Evolutionary conservation across 2,113 vertebrate genomes (phyloP).

Genomic region (Cavia porcellus): DNA sequence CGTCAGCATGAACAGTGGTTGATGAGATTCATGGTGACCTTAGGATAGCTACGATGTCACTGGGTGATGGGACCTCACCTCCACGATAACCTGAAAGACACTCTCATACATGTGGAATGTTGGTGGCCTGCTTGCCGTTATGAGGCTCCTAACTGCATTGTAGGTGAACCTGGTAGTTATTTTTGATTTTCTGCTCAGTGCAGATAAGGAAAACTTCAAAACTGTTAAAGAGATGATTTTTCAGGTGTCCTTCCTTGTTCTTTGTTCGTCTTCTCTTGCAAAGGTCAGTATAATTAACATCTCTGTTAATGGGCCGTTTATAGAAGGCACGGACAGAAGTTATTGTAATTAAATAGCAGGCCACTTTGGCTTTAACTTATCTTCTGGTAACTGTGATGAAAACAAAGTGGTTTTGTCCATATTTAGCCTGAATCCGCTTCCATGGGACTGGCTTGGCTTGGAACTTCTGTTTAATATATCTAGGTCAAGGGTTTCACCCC

Average conservation of each 20-base stretch:
- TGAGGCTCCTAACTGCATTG: no score
- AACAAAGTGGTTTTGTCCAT: neutral
- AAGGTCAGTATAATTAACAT: neutral
- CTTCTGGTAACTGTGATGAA: neutral
- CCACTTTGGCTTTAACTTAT: neutral
- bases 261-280: neutral
- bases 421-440: neutral
- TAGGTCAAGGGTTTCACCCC: neutral
- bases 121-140: accelerated
- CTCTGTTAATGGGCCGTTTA: neutral
- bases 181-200: neutral
- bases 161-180: neutral
- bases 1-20: neutral
- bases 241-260: neutral
- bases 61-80: neutral
- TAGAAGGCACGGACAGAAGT: neutral
- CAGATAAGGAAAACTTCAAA: slow-evolving; percentile 1
- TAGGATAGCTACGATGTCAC: neutral
- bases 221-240: slow-evolving; percentile 5
- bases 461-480: neutral
- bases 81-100: neutral
- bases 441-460: neutral
- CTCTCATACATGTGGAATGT: accelerated
- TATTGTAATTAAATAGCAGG: neutral
- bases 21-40: neutral